Evolutionary conservation across 2,888 invertebrate species (phyloP), one percentile per base, ranked within the genome.

Genomic region (Neoitamus cyanurus): DNA sequence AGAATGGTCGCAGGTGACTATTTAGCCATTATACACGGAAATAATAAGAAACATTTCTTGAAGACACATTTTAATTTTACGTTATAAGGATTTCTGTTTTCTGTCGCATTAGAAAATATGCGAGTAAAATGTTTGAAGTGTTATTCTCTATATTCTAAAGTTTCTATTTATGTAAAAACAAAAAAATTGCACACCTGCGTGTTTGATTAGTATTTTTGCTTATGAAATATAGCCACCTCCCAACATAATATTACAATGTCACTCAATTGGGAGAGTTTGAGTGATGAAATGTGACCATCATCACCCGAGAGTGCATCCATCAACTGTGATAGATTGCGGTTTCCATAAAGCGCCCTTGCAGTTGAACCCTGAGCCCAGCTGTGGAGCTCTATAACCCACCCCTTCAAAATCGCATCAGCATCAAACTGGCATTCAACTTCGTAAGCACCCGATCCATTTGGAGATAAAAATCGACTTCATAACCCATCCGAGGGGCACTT

Each of bases 401-500:
- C 75, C 25, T 37, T 75, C n/a, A 15, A 6, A 73, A 3, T 75
- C 28, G 37, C 42, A 75, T 37, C 42, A 28, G 37, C 75, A 75
- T 75, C 36, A 75, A 46, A 75, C 73, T 73, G 7, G 20, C 42
- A 28, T 42, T 25, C 42, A 42, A 42, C 6, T 42, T 42, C 13
- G 28, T n/a, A 42, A 75, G 75, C 42, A 42, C 28, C 75, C 20
- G 13, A 42, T 28, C 42, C 42, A 42, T 25, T 34, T n/a, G 25
- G 11, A 58, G 78, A 78, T 78, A 78, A 78, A 78, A 78, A 58
- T 78, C 58, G 58, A 48, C 48, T 78, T 78, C 48, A 78, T 48
- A 48, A 78, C 78, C 78, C 48, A 31, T 58, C 34, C 20, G 46
- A 78, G 58, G 58, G 20, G 48, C 31, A 31, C 78, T 78, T 78